Evolutionary conservation across 2,888 invertebrate genomes (phyloP).

Genomic region (Asteroscopus sphinx): DNA sequence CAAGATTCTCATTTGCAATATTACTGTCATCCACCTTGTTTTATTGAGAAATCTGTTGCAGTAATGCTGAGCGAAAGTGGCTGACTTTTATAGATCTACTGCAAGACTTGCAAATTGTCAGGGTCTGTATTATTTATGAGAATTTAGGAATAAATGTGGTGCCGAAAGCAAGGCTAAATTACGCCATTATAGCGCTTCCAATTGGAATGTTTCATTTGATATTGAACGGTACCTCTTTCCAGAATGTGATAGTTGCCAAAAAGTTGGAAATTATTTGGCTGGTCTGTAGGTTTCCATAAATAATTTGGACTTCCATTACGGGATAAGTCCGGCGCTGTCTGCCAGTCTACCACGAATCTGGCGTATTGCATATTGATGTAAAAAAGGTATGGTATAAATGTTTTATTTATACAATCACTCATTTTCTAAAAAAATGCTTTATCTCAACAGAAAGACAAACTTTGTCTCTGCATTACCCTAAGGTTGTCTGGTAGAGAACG

Average conservation of each 20-base stretch:
- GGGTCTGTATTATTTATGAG: conserved; percentile 9
- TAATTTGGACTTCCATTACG: conserved; percentile 6
- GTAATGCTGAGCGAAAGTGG: conserved; percentile 33
- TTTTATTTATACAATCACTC: too few relatives aligned
- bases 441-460: too few relatives aligned
- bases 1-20: conserved; percentile 41
- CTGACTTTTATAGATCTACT: conserved; percentile 30
- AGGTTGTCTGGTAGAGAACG: too few relatives aligned
- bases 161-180: background rate
- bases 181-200: background rate
- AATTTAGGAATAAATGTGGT: conserved; percentile 8
- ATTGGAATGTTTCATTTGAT: conserved; percentile 8
- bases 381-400: too few relatives aligned
- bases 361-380: too few relatives aligned
- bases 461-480: too few relatives aligned
- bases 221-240: conserved; percentile 19
- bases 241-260: conserved; percentile 30
- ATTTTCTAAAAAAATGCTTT: too few relatives aligned
- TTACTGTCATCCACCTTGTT: conserved; percentile 38
- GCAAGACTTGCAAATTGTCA: conserved; percentile 30
- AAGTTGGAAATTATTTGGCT: conserved; percentile 17
- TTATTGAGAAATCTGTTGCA: conserved; percentile 42
- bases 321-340: background rate
- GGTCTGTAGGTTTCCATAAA: conserved; percentile 16
- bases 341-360: too few relatives aligned